These are phyloP conservation scores for Nothocercus julius DNA, from an alignment of 2,113 vertebrate genomes.

Conservation along the genomic window DNA sequence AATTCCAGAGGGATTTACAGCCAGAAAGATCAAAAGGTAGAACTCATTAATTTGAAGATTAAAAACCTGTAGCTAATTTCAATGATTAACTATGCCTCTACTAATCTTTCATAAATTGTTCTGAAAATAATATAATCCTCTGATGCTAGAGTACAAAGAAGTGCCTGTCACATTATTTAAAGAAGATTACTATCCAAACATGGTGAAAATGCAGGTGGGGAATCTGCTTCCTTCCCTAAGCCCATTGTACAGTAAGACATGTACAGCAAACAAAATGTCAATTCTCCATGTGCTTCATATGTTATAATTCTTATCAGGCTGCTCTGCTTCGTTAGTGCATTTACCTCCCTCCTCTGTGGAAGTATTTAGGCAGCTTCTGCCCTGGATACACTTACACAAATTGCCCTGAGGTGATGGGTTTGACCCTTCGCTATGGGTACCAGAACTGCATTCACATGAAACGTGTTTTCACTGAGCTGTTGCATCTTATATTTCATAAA, in stretches of 20 bases:
- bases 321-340: neutral
- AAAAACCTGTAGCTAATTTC: constrained; percentile 33
- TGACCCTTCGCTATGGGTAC: neutral
- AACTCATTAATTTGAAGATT: constrained; percentile 43
- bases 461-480: rapidly evolving
- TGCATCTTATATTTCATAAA: neutral
- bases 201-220: neutral
- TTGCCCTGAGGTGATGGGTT: neutral
- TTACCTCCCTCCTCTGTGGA: neutral
- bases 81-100: constrained; percentile 42
- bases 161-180: constrained; percentile 4
- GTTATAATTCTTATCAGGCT: neutral
- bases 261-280: neutral
- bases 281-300: neutral
- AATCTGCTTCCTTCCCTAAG: neutral
- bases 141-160: neutral
- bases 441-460: neutral
- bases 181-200: constrained; percentile 40
- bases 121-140: constrained; percentile 49
- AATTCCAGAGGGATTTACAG: constrained; percentile 9
- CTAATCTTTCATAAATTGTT: constrained; percentile 49
- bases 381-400: neutral
- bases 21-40: constrained; percentile 52
- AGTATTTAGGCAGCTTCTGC: neutral
- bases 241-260: neutral